Evolutionary conservation across 2,113 vertebrate species (phyloP).

Genomic region (Pitta sordida): DNA sequence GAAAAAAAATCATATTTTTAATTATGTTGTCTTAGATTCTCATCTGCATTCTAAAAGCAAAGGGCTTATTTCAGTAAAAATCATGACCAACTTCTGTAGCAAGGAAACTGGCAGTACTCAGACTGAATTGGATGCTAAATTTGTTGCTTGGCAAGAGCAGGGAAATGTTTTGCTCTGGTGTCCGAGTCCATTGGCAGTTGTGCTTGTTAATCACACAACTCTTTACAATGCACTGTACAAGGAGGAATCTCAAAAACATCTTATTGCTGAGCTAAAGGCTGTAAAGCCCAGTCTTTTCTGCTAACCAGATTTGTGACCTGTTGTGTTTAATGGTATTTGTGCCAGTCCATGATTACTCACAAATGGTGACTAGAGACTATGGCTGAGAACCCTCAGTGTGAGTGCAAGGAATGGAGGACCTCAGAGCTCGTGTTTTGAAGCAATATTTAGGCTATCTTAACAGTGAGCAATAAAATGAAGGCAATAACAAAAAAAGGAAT

Average conservation of each 20-base stretch:
- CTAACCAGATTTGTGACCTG: conserved; percentile 10
- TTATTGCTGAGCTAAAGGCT: conserved; percentile 29
- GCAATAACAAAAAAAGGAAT: conserved; percentile 20
- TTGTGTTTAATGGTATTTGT: neutral
- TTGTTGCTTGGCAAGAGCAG: conserved; percentile 38
- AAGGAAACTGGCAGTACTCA: conserved; percentile 50
- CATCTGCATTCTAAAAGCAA: conserved; percentile 35
- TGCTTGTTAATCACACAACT: conserved; percentile 29
- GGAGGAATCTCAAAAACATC: conserved; percentile 34
- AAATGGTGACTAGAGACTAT: neutral
- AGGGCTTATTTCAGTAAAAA: conserved; percentile 42
- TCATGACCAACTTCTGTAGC: conserved; percentile 9
- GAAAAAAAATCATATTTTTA: conserved; percentile 40
- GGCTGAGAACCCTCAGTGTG: neutral
- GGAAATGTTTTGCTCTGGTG: conserved; percentile 41
- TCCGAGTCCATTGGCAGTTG: conserved; percentile 36
- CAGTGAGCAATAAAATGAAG: conserved; percentile 19
- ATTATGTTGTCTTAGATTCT: conserved; percentile 42
- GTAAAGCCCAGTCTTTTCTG: conserved; percentile 6
- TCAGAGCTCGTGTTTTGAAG: neutral
- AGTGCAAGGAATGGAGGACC: neutral
- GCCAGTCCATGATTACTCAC: neutral
- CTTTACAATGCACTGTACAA: neutral
- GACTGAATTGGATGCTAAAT: conserved; percentile 40
- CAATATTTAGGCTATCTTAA: conserved; percentile 38